Conservation (phyloP, 2,888 invertebrate genomes). For the Drosophila mimica region DNA sequence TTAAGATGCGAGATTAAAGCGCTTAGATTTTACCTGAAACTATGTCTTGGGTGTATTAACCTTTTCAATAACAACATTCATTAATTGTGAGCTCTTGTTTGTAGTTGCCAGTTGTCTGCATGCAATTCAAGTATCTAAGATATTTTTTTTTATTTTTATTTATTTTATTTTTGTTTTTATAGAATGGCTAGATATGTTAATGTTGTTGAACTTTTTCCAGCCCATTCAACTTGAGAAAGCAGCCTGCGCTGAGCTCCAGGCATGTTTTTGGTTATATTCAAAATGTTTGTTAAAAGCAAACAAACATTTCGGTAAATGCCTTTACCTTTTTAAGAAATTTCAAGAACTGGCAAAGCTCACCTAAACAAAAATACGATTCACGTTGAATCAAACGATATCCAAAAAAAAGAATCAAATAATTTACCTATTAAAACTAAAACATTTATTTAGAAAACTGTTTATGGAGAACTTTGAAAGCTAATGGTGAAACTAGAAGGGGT, state of each 20-base stretch:
- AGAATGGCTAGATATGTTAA: background rate
- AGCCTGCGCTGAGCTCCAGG: slow-evolving; percentile 13
- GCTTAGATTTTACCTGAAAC: background rate
- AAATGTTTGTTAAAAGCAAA: slow-evolving; percentile 24
- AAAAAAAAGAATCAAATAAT: background rate
- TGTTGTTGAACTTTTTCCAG: slow-evolving; percentile 1
- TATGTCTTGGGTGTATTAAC: background rate
- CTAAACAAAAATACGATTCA: no score
- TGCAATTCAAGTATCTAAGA: background rate
- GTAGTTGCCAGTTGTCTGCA: background rate
- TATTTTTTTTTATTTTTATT: background rate
- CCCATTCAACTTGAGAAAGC: slow-evolving; percentile 25
- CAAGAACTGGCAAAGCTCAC: background rate
- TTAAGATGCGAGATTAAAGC: background rate
- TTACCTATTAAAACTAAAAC: background rate
- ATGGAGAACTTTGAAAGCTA: background rate
- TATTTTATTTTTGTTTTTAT: background rate
- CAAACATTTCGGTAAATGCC: slow-evolving; percentile 24
- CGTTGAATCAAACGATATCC: no score
- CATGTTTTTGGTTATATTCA: slow-evolving; percentile 18
- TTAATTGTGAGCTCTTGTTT: background rate
- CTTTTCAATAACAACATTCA: background rate
- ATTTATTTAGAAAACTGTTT: background rate
- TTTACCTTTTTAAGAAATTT: background rate
- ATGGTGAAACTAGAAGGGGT: background rate